Evolutionary conservation across 2,888 invertebrate genomes (phyloP), one percentile per base, ranked within the genome.

Genomic region (Eucera pruinosa): DNA sequence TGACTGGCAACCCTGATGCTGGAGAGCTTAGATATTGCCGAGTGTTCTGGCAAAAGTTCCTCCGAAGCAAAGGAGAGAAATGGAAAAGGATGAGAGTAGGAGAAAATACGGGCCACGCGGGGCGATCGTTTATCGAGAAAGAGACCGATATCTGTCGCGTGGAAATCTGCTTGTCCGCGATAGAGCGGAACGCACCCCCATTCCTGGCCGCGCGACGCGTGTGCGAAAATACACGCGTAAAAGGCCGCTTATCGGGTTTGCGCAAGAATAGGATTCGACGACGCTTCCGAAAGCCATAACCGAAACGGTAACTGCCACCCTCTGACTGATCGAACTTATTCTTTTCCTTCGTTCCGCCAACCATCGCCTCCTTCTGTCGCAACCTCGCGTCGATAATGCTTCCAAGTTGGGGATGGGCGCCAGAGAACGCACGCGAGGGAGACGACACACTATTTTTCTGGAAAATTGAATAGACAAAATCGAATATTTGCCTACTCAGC

Each of bases 241-340:
- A 87, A 88, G 89, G 88, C 84, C 86, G 83, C 91, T 92, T 92
- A 92, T 92, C 92, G 88, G 90, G 91, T 92, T 92, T 91, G 92
- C 91, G 90, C 92, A 92, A 92, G 92, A 92, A 92, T 92, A 90
- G 91, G 91, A 92, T 91, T 91, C 92, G 88, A 87, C 89, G 88
- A 88, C 77, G 91, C 92, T 92, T 92, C 92, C 92, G 92, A 91
- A 91, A 92, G 90, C 92, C 91, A 92, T 92, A 92, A 92, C 91
- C 92, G 91, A 91, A 92, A 92, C 92, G 92, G 92, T 92, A 92
- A 92, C 92, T 91, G 91, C 90, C 91, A 89, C 90, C 90, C 89
- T 88, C 90, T 87, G 90, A 91, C 91, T 90, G 91, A 92, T 92
- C 91, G 88, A 90, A 90, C 91, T 90, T 90, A 90, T 91, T 91